Evolutionary conservation across 2,113 vertebrate species (phyloP), one percentile per base, ranked within the genome.

Genomic region (Neodon shergylaensis): DNA sequence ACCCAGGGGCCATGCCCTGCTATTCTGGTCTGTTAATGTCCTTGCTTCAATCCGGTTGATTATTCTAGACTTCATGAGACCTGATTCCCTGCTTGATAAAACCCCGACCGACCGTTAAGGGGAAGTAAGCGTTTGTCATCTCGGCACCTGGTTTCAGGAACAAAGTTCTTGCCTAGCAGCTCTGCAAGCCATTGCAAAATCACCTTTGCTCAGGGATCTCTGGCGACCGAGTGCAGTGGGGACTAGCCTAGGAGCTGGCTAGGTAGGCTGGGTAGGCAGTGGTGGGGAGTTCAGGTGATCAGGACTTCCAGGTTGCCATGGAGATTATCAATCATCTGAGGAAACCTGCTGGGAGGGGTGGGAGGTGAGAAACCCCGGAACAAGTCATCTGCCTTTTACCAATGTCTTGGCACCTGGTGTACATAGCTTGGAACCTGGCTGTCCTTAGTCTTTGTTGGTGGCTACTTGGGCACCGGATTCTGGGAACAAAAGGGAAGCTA

Each of bases 131-230:
- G 8, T 90, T 39, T 66, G 94, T 97, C 94, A 97, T 92, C 84
- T 88, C 52, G 10, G 84, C 95, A 96, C 97, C 96, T 96, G 97
- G 96, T 96, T 97, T 96, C 93, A 97, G 95, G 95, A 97, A 96
- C 96, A 54, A 93, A 96, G 96, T 92, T 44, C 85, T 96, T 66
- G 81, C 79, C 90, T 87, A 65, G 33, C 52, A 52, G 72, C 78
- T 3, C 0, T 66, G 12, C 4, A 24, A 90, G 88, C 52, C 65
- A 24, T 82, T 94, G 84, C 95, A 83, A 92, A 96, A 96, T 94
- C 72, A 92, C 93, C 93, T 96, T 97, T 92, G 94, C 77, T 93
- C 88, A 17, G 91, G 93, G 92, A 88, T 70, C 77, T 47, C 42
- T 88, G 42, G 81, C 7, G 44, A 54, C 74, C 4, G 8, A 36